Conservation (phyloP, 2,888 invertebrate genomes). For the Bhutanitis thaidina region DNA sequence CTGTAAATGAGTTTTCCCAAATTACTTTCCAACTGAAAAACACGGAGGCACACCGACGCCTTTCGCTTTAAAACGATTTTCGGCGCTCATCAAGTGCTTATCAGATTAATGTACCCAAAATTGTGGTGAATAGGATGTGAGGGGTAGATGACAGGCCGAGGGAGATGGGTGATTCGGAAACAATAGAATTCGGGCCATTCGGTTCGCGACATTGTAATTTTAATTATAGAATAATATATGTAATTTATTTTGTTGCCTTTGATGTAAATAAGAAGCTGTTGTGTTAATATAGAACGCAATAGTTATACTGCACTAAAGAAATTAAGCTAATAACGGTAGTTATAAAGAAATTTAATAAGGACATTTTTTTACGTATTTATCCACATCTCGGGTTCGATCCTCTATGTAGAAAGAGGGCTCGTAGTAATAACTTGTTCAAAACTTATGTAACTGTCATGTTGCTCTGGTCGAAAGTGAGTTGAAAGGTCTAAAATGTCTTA, state of each 20-base stretch:
- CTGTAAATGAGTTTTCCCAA: slow-evolving; percentile 2
- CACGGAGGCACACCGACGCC: slow-evolving; percentile 4
- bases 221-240: slow-evolving; percentile 12
- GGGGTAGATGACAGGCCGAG: slow-evolving; percentile 24
- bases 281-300: no score
- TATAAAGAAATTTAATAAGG: no score
- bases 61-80: slow-evolving; percentile 35
- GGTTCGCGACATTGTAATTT: slow-evolving; percentile 11
- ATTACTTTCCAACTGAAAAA: slow-evolving; percentile 5
- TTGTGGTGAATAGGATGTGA: slow-evolving; percentile 34
- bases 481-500: no score
- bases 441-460: no score
- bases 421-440: no score
- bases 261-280: no score
- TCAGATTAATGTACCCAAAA: slow-evolving; percentile 46
- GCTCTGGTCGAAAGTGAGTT: no score
- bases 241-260: background rate
- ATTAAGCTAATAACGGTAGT: no score
- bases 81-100: slow-evolving; percentile 47
- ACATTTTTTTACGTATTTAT: no score
- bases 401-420: no score
- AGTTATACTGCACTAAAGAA: no score
- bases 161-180: slow-evolving; percentile 16
- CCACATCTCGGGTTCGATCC: no score
- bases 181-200: slow-evolving; percentile 9